Evolutionary conservation across 1,140 invertebrate species (phyloP), one percentile per base, ranked within the genome.

Genomic region (Ceratina calcarata): DNA sequence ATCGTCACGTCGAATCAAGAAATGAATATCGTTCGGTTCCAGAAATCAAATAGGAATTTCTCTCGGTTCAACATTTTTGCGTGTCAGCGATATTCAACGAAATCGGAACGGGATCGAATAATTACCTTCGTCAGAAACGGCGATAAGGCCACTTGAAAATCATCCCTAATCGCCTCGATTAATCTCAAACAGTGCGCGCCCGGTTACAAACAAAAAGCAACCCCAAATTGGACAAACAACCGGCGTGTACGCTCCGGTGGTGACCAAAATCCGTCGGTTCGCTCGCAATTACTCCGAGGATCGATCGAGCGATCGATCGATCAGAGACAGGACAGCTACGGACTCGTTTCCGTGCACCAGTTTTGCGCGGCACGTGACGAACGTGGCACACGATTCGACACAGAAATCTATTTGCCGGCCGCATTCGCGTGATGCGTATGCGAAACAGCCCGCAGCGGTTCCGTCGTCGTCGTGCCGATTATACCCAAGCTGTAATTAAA

Each of bases 401-500:
- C 45, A 71, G 75, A 62, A 78, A 53, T 78, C 75, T 61, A 71
- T 60, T 71, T 62, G n/a, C 22, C 22, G 49, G 32, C 13, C 20
- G 65, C 53, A 49, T 61, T 32, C 27, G 66, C 74, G 18, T n/a
- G 32, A 32, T 49, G 22, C 55, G 74, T 51, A 58, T 16, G 45
- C 45, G 13, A 62, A 69, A 22, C 22, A 60, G 22, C 64, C 53
- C 32, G 55, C 45, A 60, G 49, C 45, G 64, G 2, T 58, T 61
- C 15, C 75, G 18, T 13, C 58, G 15, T 61, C 22, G n/a, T 12
- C 16, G n/a, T 7, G 10, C 6, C 37, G 66, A 78, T 78, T 53
- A 71, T 70, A 78, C 49, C 3, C 45, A 24, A 6, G 8, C n/a
- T 55, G 24, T 71, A 78, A 78, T 78, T 78, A 78, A 78, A 62